Conservation (phyloP, 1,140 invertebrate species). For the Drosophila parvula region DNA sequence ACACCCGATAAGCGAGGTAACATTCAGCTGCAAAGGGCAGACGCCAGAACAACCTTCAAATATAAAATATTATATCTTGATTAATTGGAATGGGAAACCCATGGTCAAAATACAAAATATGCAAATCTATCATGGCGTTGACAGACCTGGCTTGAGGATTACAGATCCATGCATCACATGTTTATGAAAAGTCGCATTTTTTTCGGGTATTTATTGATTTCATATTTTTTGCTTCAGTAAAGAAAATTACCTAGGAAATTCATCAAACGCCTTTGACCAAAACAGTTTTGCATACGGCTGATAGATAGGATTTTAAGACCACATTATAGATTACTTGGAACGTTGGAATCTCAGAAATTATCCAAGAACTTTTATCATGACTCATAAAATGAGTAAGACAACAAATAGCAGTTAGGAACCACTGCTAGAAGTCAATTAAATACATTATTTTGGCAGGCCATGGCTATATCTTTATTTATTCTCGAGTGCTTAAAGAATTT, state of each 20-base stretch:
- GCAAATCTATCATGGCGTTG: slow-evolving; percentile 49
- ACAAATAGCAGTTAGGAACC: not conserved
- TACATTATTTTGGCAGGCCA: no score
- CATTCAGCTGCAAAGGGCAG: slow-evolving; percentile 10
- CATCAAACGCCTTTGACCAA: slow-evolving; percentile 58
- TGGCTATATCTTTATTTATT: no score
- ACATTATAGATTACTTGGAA: slow-evolving; percentile 38
- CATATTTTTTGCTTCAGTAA: slow-evolving; percentile 46
- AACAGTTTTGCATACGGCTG: slow-evolving; percentile 44
- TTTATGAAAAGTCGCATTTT: slow-evolving; percentile 35
- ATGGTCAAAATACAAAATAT: slow-evolving; percentile 27
- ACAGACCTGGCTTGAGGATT: slow-evolving; percentile 36
- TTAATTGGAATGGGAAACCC: slow-evolving; percentile 30
- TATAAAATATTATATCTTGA: slow-evolving; percentile 31
- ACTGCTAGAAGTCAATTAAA: no score
- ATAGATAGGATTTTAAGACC: slow-evolving; percentile 72
- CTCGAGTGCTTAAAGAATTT: no score
- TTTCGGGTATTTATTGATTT: slow-evolving; percentile 37
- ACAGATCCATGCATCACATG: slow-evolving; percentile 60
- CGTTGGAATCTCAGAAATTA: slow-evolving; percentile 7
- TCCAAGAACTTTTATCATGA: not conserved
- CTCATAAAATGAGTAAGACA: not conserved
- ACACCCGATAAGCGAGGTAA: slow-evolving; percentile 21
- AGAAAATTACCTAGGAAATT: slow-evolving; percentile 57
- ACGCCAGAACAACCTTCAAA: slow-evolving; percentile 7